These are phyloP conservation scores for Nannobrachium achirus DNA, from an alignment of 2,113 vertebrate species.

Conservation along the genomic window DNA sequence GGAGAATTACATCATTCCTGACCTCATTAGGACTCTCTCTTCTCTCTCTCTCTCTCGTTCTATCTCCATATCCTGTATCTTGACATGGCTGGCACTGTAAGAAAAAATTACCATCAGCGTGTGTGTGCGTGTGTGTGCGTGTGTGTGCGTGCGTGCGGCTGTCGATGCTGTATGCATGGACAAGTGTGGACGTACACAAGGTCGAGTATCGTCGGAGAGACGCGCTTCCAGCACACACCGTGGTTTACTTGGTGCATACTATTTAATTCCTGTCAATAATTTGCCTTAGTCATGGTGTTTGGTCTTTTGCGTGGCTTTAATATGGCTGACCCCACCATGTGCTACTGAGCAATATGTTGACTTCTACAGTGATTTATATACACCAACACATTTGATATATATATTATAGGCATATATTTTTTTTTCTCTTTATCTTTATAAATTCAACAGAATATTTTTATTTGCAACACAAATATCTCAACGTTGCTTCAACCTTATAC, in stretches of 20 bases:
- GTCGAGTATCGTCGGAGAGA: neutral
- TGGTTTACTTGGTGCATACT: no score
- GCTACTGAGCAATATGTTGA: neutral
- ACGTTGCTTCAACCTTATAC: no score
- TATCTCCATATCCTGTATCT: conserved; percentile 44
- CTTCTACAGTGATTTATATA: conserved; percentile 12
- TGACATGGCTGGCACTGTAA: conserved; percentile 2
- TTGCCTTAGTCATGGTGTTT: neutral
- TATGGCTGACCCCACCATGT: conserved; percentile 18
- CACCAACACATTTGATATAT: no score
- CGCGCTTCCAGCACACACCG: no score
- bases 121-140: neutral
- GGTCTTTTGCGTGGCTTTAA: conserved; percentile 4
- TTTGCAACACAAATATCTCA: no score
- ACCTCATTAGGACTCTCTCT: conserved; percentile 80
- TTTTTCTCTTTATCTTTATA: no score
- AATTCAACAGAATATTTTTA: no score
- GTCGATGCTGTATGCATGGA: neutral
- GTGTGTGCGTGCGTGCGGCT: neutral
- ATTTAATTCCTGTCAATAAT: neutral
- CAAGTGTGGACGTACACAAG: neutral
- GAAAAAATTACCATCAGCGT: conserved; percentile 5
- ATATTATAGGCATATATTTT: conserved; percentile 23
- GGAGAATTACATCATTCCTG: conserved; percentile 81
- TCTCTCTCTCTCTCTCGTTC: conserved; percentile 33